phyloP scores from a whole-genome alignment of 2,797 vertebrate species.

The Heliangelus exortis region DNA sequence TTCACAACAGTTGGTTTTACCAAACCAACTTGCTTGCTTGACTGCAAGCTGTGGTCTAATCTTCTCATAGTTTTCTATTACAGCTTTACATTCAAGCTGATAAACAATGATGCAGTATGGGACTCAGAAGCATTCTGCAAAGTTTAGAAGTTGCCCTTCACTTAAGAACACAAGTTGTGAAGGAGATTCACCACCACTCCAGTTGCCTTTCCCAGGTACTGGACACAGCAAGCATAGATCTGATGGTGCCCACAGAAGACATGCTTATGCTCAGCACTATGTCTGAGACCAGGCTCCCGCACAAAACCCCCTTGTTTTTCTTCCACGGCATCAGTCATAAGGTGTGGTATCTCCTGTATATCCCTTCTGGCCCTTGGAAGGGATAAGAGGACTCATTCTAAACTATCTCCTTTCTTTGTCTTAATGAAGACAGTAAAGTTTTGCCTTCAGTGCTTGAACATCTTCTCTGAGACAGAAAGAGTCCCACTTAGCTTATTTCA shows the following conservation, averaged over 20 bases:
- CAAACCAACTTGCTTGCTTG: not conserved
- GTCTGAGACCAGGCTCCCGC: not conserved
- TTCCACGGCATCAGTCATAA: not conserved
- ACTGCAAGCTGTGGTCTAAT: not conserved
- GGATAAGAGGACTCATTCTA: not conserved
- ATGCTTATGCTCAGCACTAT: not conserved
- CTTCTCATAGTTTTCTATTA: not conserved
- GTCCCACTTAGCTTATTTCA: not conserved
- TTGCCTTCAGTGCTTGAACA: not conserved
- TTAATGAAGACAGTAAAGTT: not conserved
- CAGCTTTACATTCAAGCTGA: not conserved
- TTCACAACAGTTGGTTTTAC: not conserved
- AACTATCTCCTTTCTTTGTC: not conserved
- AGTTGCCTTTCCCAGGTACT: not conserved
- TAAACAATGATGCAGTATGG: rapidly evolving
- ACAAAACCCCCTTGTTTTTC: rapidly evolving
- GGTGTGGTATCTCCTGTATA: not conserved
- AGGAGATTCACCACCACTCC: not conserved
- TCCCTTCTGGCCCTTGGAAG: not conserved
- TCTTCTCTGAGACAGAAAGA: not conserved
- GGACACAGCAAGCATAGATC: not conserved
- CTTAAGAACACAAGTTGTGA: rapidly evolving
- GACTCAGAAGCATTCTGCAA: not conserved
- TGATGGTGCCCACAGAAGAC: not conserved
- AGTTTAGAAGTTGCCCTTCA: not conserved